phyloP scores from a whole-genome alignment of 1,140 invertebrate species.

The Zophobas atratus region DNA sequence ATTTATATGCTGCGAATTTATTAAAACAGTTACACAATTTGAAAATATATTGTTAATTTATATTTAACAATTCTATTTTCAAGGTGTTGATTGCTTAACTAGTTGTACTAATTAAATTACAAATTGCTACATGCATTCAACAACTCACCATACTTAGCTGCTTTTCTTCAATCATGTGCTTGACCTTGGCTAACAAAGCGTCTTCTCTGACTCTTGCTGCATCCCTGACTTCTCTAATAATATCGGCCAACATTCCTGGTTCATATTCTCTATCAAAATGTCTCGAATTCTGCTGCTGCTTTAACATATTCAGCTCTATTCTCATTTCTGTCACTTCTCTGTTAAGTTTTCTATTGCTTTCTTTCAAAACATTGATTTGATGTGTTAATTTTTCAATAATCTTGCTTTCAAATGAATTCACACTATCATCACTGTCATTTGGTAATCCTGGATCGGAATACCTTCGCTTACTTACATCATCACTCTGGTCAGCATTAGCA shows the following conservation, averaged over 20 bases:
- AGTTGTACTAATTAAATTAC: constrained; percentile 2
- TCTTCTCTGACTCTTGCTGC: constrained; percentile 81
- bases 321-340: constrained; percentile 72
- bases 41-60: too few species aligned
- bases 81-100: not conserved
- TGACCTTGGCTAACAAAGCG: constrained; percentile 74
- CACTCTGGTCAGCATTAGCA: constrained; percentile 61
- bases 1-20: too few species aligned
- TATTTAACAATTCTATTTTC: too few species aligned
- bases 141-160: constrained; percentile 69
- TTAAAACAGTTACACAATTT: too few species aligned
- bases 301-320: constrained; percentile 70
- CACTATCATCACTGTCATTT: constrained; percentile 70
- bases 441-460: constrained; percentile 73
- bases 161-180: constrained; percentile 75
- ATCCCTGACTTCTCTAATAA: constrained; percentile 83
- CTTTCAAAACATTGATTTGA: constrained; percentile 71
- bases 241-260: constrained; percentile 81
- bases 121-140: constrained; percentile 63
- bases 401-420: constrained; percentile 69
- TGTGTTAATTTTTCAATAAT: constrained; percentile 70
- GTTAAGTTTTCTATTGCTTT: constrained; percentile 71
- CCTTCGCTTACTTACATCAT: constrained; percentile 68
- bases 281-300: constrained; percentile 67
- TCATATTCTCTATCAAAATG: constrained; percentile 74